phyloP scores from a whole-genome alignment of 2,797 vertebrate genomes.

The Masticophis lateralis region DNA sequence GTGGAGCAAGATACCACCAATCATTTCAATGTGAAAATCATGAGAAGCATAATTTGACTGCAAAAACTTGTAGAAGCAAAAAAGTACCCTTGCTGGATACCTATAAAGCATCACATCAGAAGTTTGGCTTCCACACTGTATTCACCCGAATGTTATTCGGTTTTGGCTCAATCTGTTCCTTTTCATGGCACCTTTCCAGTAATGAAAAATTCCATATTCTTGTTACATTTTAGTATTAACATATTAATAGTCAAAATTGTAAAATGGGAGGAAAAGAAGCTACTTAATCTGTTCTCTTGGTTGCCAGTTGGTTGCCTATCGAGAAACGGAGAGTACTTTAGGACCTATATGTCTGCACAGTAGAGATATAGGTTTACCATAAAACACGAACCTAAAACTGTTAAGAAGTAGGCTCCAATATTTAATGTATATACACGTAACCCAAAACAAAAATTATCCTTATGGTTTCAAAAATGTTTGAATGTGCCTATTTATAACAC shows the following conservation, averaged over 20 bases:
- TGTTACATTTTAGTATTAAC: background rate
- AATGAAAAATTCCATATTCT: background rate
- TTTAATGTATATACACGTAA: background rate
- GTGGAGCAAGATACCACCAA: background rate
- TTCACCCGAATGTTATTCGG: background rate
- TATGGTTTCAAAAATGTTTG: background rate
- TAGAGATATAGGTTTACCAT: background rate
- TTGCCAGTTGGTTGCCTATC: background rate
- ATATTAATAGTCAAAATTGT: background rate
- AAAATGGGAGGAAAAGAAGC: background rate
- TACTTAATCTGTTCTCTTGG: background rate
- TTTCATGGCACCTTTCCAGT: background rate
- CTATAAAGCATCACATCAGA: background rate
- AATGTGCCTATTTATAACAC: background rate
- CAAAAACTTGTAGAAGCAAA: background rate
- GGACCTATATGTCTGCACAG: background rate
- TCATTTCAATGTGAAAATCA: background rate
- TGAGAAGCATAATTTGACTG: background rate
- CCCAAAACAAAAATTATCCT: background rate
- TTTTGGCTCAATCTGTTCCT: background rate
- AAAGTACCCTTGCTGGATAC: background rate
- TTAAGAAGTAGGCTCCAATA: background rate
- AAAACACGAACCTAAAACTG: background rate
- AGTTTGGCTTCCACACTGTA: background rate
- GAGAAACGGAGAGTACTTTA: background rate